phyloP scores from a whole-genome alignment of 1,140 invertebrate species.

The Drosophila aff. region DNA sequence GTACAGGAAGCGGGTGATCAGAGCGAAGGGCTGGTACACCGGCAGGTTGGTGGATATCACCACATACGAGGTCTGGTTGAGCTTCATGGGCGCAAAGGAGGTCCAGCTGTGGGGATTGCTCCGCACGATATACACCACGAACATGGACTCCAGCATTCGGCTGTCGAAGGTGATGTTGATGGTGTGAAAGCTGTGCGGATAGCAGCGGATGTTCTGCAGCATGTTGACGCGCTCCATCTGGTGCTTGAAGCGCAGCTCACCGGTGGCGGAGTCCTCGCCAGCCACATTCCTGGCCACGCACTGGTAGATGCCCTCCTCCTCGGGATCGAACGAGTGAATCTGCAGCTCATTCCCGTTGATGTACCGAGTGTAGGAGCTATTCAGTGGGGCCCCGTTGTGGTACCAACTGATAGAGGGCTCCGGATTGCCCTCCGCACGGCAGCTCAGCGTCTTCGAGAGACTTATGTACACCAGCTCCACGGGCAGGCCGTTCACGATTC shows the following conservation, averaged over 20 bases:
- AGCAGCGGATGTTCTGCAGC: conserved; percentile 81
- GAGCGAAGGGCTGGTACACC: conserved; percentile 74
- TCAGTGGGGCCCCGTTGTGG: conserved; percentile 72
- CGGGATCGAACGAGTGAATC: conserved; percentile 78
- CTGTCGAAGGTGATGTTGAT: conserved; percentile 82
- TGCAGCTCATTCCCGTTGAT: conserved; percentile 75
- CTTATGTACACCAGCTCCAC: conserved; percentile 69
- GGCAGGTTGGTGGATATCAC: conserved; percentile 77
- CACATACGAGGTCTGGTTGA: conserved; percentile 76
- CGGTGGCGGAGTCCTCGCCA: conserved; percentile 74
- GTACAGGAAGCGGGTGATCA: conserved; percentile 74
- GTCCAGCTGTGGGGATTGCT: conserved; percentile 80
- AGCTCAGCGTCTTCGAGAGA: conserved; percentile 63
- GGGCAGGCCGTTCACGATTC: conserved; percentile 56
- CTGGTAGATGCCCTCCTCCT: conserved; percentile 84
- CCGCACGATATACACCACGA: conserved; percentile 76
- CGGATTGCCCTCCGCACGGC: conserved; percentile 75
- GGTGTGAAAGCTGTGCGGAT: conserved; percentile 78
- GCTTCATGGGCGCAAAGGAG: conserved; percentile 72
- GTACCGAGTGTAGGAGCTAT: conserved; percentile 77
- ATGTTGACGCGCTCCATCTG: conserved; percentile 65
- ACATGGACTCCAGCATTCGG: conserved; percentile 68
- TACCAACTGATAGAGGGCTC: conserved; percentile 74
- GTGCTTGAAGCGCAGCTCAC: conserved; percentile 70
- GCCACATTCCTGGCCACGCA: conserved; percentile 80